These are phyloP conservation scores for Hemithea aestivaria DNA, from an alignment of 2,888 invertebrate genomes.

Conservation along the genomic window DNA sequence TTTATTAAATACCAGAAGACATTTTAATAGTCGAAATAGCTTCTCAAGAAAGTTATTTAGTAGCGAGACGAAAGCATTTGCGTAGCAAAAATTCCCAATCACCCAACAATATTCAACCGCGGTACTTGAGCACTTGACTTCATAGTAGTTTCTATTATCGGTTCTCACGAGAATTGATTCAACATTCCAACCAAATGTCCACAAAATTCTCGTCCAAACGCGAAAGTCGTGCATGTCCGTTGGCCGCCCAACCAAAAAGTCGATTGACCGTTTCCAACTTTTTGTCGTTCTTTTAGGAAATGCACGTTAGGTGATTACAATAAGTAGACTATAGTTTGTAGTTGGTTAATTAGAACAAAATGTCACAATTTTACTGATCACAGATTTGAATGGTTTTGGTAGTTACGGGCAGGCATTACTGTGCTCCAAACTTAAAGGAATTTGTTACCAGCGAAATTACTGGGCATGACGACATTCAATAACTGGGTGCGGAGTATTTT, in stretches of 20 bases:
- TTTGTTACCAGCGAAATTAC: no score
- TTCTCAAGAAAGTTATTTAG: constrained; percentile 64
- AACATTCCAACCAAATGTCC: constrained; percentile 62
- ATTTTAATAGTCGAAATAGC: constrained; percentile 48
- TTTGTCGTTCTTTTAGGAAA: constrained; percentile 38
- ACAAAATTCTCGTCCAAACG: constrained; percentile 64
- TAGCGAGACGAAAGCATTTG: constrained; percentile 69
- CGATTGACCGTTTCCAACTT: constrained; percentile 49
- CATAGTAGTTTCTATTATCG: constrained; percentile 38
- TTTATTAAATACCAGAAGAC: constrained; percentile 43
- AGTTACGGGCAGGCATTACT: no score
- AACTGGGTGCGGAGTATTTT: no score
- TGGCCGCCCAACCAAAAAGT: constrained; percentile 63
- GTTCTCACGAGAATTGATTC: constrained; percentile 75
- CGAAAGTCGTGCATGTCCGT: constrained; percentile 75
- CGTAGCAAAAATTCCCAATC: constrained; percentile 70
- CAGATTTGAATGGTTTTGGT: no score
- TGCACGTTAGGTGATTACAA: constrained; percentile 20
- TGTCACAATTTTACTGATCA: no score
- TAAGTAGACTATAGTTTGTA: no score
- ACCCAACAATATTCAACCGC: constrained; percentile 57
- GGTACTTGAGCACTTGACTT: constrained; percentile 68
- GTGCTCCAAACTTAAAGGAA: no score
- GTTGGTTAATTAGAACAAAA: no score
- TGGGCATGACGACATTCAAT: no score